A percentile compares a stretch with the other conserved stretches of the same genome.
Conservation (phyloP, 2,888 invertebrate species). For the Rhamnusium bicolor region DNA sequence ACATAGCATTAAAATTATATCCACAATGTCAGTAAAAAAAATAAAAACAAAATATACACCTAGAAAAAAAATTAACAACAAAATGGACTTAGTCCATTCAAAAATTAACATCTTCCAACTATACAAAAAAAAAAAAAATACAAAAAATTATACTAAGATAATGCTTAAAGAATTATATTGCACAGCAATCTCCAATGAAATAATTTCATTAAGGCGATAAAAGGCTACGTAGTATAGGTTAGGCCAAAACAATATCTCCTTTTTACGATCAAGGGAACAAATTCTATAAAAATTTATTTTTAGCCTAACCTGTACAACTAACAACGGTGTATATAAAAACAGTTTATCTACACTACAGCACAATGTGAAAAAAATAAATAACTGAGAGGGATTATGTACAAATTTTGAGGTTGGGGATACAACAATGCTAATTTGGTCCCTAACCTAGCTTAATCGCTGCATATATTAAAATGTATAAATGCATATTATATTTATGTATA, state of each 20-base stretch:
- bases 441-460: conserved; percentile 54
- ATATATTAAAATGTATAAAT: conserved; percentile 49
- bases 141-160: conserved; percentile 35
- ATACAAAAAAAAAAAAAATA: conserved; percentile 15
- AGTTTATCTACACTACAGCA: conserved; percentile 31
- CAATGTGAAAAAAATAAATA: conserved; percentile 40
- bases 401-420: conserved; percentile 51
- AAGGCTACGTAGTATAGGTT: conserved; percentile 36
- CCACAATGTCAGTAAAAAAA: conserved; percentile 38
- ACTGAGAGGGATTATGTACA: conserved; percentile 43
- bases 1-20: conserved; percentile 45
- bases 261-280: conserved; percentile 9
- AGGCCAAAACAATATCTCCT: conserved; percentile 19
- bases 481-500: conserved; percentile 28
- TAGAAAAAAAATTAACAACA: conserved; percentile 27
- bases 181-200: conserved; percentile 55
- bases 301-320: conserved; percentile 26
- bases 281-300: conserved; percentile 16
- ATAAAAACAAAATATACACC: conserved; percentile 45
- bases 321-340: conserved; percentile 33
- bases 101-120: conserved; percentile 19
- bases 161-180: conserved; percentile 55
- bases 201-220: conserved; percentile 41
- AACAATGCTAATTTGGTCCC: conserved; percentile 61
- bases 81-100: conserved; percentile 45